phyloP scores from a whole-genome alignment of 30 jellyfish, hydroid and myxozoan genomes.

The Turritopsis dohrnii region DNA sequence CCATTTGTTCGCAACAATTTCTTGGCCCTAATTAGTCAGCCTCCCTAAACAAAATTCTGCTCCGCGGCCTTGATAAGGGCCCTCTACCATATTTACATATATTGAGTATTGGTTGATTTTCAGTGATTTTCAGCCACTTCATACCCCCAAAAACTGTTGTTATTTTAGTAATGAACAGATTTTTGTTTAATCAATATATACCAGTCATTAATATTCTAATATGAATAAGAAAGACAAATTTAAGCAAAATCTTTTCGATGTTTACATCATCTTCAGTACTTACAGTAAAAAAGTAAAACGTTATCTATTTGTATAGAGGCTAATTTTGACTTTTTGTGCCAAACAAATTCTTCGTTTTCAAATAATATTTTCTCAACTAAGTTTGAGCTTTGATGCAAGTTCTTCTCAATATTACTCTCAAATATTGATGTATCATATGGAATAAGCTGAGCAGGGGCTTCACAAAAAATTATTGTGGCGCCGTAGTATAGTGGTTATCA shows the following conservation, averaged over 20 bases:
- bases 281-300: too few relatives aligned
- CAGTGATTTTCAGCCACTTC: not conserved
- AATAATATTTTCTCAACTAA: too few relatives aligned
- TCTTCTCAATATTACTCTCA: not conserved
- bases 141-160: not conserved
- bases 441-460: not conserved
- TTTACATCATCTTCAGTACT: too few relatives aligned
- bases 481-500: too few relatives aligned
- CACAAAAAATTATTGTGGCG: not conserved
- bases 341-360: not conserved
- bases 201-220: too few relatives aligned
- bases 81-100: not conserved
- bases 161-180: not conserved
- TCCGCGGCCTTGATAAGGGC: too few relatives aligned
- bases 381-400: not conserved
- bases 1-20: too few relatives aligned
- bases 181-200: too few relatives aligned
- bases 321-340: not conserved
- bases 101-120: not conserved
- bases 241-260: too few relatives aligned
- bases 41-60: too few relatives aligned
- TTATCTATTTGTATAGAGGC: not conserved
- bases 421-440: not conserved
- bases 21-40: too few relatives aligned
- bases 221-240: too few relatives aligned